A percentile compares a stretch with the other conserved stretches of the same genome.
phyloP scores from a whole-genome alignment of 2,113 vertebrate species.

The Pseudolaguvia tuberculata region DNA sequence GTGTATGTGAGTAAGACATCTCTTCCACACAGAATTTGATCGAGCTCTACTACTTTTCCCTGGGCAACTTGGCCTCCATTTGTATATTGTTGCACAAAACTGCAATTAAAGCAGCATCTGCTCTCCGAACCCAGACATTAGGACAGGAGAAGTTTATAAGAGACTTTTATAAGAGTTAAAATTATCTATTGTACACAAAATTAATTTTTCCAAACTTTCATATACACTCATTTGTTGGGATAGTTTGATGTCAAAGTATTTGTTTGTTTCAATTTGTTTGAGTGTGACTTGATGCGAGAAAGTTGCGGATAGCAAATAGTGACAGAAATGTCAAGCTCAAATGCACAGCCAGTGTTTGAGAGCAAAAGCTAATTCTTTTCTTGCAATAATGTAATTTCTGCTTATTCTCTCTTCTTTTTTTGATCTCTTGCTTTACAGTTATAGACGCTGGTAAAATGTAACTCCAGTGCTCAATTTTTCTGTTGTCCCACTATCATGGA shows the following conservation, averaged over 20 bases:
- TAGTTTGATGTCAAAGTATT: not conserved
- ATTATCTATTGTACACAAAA: no score
- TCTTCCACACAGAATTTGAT: constrained; percentile 15
- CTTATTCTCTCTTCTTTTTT: not conserved
- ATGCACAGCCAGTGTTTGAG: constrained; percentile 50
- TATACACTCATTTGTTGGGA: not conserved
- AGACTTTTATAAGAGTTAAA: no score
- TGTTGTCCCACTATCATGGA: not conserved
- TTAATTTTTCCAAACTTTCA: no score
- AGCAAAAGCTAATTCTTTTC: constrained; percentile 9
- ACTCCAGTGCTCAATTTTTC: not conserved
- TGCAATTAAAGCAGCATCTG: constrained; percentile 24
- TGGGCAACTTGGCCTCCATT: not conserved
- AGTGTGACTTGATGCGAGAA: not conserved
- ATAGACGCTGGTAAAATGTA: no score
- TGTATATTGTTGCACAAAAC: constrained; percentile 21
- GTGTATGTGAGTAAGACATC: constrained; percentile 7
- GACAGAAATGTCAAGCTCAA: constrained; percentile 76
- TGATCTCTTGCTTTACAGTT: constrained; percentile 41
- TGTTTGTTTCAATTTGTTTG: not conserved
- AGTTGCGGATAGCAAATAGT: constrained; percentile 62
- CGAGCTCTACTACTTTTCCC: constrained; percentile 22
- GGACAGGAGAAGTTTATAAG: constrained; percentile 29
- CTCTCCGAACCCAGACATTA: constrained; percentile 23
- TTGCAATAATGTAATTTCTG: not conserved